These are phyloP conservation scores for Leucophora obtusa DNA, from an alignment of 2,888 invertebrate species.

Conservation along the genomic window DNA sequence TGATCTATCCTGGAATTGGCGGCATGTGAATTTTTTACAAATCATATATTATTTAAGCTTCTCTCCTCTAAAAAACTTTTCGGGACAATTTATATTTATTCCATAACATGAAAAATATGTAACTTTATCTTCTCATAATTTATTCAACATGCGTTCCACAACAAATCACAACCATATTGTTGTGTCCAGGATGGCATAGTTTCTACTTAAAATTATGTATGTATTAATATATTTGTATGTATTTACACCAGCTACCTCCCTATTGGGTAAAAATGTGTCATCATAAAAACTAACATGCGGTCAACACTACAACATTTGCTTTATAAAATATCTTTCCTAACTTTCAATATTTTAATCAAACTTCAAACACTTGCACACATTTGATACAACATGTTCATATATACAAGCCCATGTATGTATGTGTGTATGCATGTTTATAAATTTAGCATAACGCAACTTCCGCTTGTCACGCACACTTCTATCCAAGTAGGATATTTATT, in stretches of 20 bases:
- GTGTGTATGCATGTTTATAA: neutral
- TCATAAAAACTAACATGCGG: constrained; percentile 30
- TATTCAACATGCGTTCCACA: constrained; percentile 34
- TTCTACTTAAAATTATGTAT: neutral
- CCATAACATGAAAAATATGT: neutral
- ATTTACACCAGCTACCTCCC: neutral
- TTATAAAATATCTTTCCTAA: constrained; percentile 16
- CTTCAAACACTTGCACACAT: neutral
- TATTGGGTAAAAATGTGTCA: neutral
- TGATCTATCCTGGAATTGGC: no score
- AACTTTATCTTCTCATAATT: constrained; percentile 22
- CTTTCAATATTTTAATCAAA: constrained; percentile 1
- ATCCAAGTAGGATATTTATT: neutral
- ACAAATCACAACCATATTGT: constrained; percentile 39
- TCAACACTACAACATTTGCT: constrained; percentile 28
- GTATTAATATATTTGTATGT: neutral
- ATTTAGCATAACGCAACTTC: constrained; percentile 41
- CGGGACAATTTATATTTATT: no score
- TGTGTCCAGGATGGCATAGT: neutral
- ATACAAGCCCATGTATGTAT: no score
- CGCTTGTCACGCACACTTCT: constrained; percentile 37
- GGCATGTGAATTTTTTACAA: no score
- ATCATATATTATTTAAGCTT: no score
- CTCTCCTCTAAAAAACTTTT: no score
- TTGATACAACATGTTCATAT: neutral